A percentile compares a stretch with the other conserved stretches of the same genome.
phyloP scores from a whole-genome alignment of 2,888 invertebrate species.

The Pimpla rufipes region DNA sequence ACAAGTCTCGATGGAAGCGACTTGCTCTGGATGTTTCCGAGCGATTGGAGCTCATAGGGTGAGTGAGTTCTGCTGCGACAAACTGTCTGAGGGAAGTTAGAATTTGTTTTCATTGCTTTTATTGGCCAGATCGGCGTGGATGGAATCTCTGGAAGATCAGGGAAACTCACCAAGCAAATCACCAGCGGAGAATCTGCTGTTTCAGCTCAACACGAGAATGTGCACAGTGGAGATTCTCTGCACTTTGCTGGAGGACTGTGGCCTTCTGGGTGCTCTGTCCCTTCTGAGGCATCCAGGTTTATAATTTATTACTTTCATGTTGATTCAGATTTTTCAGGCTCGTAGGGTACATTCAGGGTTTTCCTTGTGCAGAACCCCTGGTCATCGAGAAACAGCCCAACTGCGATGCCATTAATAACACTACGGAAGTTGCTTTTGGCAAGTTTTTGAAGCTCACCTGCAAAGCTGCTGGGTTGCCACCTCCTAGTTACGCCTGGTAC shows the following conservation, averaged over 20 bases:
- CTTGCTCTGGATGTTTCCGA: constrained; percentile 75
- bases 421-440: constrained; percentile 71
- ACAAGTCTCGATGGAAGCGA: constrained; percentile 74
- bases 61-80: constrained; percentile 38
- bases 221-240: constrained; percentile 78
- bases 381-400: constrained; percentile 77
- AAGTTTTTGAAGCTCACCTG: constrained; percentile 75
- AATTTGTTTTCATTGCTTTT: background rate
- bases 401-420: constrained; percentile 36
- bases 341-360: background rate
- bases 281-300: constrained; percentile 78
- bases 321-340: background rate
- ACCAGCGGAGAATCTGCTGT: constrained; percentile 75
- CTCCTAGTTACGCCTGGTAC: constrained; percentile 80
- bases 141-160: constrained; percentile 70
- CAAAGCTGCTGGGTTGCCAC: constrained; percentile 80
- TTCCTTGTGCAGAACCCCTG: constrained; percentile 72
- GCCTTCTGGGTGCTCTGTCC: constrained; percentile 74
- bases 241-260: constrained; percentile 75
- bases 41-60: constrained; percentile 73
- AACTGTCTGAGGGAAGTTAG: background rate
- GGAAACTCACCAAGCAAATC: constrained; percentile 52
- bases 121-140: constrained; percentile 71
- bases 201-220: constrained; percentile 76
- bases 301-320: background rate